Evolutionary conservation across 2,113 vertebrate genomes (phyloP).

Genomic region (Bubo blakistoni): DNA sequence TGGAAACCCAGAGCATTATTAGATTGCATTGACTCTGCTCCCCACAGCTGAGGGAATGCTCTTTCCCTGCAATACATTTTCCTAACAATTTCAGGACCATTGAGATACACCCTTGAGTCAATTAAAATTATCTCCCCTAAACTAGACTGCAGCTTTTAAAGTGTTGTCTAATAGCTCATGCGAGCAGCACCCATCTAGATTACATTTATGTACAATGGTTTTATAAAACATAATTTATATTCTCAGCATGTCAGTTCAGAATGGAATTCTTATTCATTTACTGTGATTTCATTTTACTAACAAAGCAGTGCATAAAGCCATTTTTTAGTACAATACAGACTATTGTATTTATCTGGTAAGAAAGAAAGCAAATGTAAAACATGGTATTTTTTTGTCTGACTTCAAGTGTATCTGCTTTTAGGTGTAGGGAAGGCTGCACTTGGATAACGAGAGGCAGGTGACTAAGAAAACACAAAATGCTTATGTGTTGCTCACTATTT

Average conservation of each 20-base stretch:
- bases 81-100: slow-evolving; percentile 49
- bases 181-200: neutral
- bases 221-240: slow-evolving; percentile 60
- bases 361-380: slow-evolving; percentile 12
- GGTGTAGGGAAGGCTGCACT: neutral
- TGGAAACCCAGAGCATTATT: slow-evolving; percentile 39
- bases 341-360: neutral
- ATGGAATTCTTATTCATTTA: slow-evolving; percentile 30
- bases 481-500: neutral
- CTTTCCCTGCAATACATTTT: slow-evolving; percentile 45
- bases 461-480: neutral
- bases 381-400: neutral
- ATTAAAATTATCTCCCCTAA: slow-evolving; percentile 68
- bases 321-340: neutral
- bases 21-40: slow-evolving; percentile 37
- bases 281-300: slow-evolving; percentile 27
- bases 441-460: neutral
- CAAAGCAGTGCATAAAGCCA: neutral
- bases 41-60: slow-evolving; percentile 30
- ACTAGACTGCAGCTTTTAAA: slow-evolving; percentile 62
- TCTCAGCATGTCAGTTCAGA: slow-evolving; percentile 34
- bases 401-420: neutral
- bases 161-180: slow-evolving; percentile 45
- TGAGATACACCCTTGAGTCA: slow-evolving; percentile 60
- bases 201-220: neutral